Evolutionary conservation across 2,113 vertebrate species (phyloP).

Genomic region (Candoia aspera): DNA sequence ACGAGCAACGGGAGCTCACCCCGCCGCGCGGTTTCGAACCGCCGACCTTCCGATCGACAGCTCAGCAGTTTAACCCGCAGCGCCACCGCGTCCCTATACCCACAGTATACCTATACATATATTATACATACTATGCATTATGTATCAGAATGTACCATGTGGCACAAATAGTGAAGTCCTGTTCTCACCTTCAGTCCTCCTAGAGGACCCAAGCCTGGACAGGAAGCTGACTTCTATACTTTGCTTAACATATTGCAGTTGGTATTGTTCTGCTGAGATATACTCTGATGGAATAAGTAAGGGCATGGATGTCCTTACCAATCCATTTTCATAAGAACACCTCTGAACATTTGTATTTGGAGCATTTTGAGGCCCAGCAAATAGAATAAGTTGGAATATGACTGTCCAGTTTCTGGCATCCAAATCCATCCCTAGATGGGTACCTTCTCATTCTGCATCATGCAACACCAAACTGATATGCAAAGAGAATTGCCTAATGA

Average conservation of each 20-base stretch:
- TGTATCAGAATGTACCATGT: background rate
- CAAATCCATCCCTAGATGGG: background rate
- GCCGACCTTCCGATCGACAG: no score
- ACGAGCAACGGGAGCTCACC: no score
- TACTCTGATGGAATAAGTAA: background rate
- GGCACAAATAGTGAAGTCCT: background rate
- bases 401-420: background rate
- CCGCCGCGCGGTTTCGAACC: no score
- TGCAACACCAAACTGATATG: background rate
- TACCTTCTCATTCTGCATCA: background rate
- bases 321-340: background rate
- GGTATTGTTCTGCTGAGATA: background rate
- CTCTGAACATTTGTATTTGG: background rate
- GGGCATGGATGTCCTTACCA: background rate
- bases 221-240: background rate
- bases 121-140: background rate
- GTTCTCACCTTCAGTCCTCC: background rate
- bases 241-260: background rate
- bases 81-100: no score
- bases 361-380: background rate
- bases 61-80: no score
- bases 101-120: background rate
- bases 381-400: background rate
- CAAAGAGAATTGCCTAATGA: conserved; percentile 15
- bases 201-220: background rate